Evolutionary conservation across 2,113 vertebrate species (phyloP).

Genomic region (Hemichromis elongatus): DNA sequence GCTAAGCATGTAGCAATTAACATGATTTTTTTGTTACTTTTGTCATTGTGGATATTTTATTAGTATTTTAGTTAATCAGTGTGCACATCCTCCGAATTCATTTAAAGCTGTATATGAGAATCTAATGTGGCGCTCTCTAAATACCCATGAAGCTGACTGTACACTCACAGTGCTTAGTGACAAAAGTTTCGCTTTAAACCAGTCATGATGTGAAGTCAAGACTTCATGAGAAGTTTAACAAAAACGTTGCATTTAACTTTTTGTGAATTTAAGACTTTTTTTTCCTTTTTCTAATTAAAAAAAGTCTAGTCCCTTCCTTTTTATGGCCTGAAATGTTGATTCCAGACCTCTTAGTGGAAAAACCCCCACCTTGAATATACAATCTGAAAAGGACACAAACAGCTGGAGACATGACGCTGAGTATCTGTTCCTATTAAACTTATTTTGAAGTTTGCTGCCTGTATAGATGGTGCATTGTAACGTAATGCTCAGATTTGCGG

Average conservation of each 20-base stretch:
- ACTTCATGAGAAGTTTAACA: not conserved
- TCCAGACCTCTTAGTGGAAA: not conserved
- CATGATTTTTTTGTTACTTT: not conserved
- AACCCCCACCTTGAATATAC: not conserved
- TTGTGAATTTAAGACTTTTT: not conserved
- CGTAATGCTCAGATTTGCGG: not conserved
- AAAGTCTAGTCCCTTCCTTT: not conserved
- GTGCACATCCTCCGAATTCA: not conserved
- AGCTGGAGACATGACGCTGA: not conserved
- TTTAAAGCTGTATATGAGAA: not conserved
- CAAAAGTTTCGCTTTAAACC: not conserved
- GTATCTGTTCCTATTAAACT: not conserved
- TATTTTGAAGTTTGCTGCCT: not conserved
- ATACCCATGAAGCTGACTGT: too few species aligned
- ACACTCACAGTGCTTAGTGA: too few species aligned
- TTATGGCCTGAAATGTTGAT: not conserved
- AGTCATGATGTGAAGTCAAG: not conserved
- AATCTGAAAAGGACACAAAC: not conserved
- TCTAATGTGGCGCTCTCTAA: too few species aligned
- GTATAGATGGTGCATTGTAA: not conserved
- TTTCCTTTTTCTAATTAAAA: not conserved
- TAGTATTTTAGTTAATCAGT: not conserved
- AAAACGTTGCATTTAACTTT: not conserved
- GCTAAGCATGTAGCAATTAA: not conserved
- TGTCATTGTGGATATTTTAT: not conserved